Conservation (phyloP, 2,113 vertebrate genomes). For the Sinocyclocheilus anshuiensis region DNA sequence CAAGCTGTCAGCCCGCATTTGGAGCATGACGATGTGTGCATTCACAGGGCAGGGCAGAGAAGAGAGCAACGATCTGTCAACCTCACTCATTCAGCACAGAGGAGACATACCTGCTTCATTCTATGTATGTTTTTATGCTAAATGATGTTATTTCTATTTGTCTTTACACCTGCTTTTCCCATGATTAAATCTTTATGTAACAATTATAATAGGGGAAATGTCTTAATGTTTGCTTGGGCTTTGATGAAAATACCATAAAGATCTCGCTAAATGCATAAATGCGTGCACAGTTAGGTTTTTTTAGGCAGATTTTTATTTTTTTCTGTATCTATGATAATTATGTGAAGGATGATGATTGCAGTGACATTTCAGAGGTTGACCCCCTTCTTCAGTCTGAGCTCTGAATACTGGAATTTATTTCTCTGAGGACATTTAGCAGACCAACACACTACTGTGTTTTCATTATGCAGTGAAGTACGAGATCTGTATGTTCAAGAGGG, state of each 20-base stretch:
- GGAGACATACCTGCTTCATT: slow-evolving; percentile 66
- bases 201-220: slow-evolving; percentile 35
- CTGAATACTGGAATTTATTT: slow-evolving; percentile 76
- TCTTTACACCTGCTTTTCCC: slow-evolving; percentile 31
- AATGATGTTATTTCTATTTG: slow-evolving; percentile 58
- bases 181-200: slow-evolving; percentile 11
- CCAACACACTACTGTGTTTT: slow-evolving; percentile 69
- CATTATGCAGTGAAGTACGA: slow-evolving; percentile 61
- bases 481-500: neutral
- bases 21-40: slow-evolving; percentile 86
- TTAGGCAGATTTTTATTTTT: slow-evolving; percentile 47
- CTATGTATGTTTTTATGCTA: slow-evolving; percentile 62
- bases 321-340: slow-evolving; percentile 70
- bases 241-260: slow-evolving; percentile 18
- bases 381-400: slow-evolving; percentile 71
- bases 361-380: slow-evolving; percentile 78
- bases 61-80: slow-evolving; percentile 93
- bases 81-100: slow-evolving; percentile 83
- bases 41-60: slow-evolving; percentile 85
- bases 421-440: slow-evolving; percentile 70
- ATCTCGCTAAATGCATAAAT: slow-evolving; percentile 38
- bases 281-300: slow-evolving; percentile 30
- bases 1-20: slow-evolving; percentile 99
- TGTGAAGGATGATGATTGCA: slow-evolving; percentile 72
- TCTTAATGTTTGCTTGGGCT: slow-evolving; percentile 16